A percentile compares a stretch with the other conserved stretches of the same genome.
Evolutionary conservation across 2,888 invertebrate species (phyloP).

Genomic region (Piscicola geometra): DNA sequence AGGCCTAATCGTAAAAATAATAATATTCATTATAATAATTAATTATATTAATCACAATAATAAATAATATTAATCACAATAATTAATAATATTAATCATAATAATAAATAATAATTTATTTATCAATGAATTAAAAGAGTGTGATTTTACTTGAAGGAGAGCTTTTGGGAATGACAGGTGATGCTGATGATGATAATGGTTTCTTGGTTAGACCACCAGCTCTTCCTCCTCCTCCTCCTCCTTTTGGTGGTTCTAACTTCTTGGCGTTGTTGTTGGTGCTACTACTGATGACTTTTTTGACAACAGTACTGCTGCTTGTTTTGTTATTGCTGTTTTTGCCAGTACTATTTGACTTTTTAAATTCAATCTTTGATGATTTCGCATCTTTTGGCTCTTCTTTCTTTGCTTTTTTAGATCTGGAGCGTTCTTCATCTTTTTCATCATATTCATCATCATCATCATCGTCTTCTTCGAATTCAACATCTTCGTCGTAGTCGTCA

Average conservation of each 20-base stretch:
- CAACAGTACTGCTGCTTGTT: no score
- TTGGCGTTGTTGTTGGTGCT: background rate
- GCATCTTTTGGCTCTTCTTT: background rate
- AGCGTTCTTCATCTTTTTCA: slow-evolving; percentile 5
- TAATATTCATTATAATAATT: background rate
- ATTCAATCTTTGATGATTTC: background rate
- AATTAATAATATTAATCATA: background rate
- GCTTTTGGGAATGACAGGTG: background rate
- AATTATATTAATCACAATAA: background rate
- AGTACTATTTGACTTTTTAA: background rate
- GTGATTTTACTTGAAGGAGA: slow-evolving; percentile 1
- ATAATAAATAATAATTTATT: background rate
- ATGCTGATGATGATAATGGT: background rate
- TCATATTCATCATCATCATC: background rate
- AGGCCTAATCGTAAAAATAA: background rate
- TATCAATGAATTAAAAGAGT: no score
- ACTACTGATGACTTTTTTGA: background rate
- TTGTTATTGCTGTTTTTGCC: background rate
- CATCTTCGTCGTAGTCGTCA: slow-evolving; percentile 5
- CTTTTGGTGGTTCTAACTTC: background rate
- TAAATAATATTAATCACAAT: background rate
- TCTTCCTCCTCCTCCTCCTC: background rate
- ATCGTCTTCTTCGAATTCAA: background rate
- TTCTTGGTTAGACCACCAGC: no score
- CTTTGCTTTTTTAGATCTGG: background rate